Conservation (phyloP, 2,113 vertebrate species). For the Apteryx owenii region DNA sequence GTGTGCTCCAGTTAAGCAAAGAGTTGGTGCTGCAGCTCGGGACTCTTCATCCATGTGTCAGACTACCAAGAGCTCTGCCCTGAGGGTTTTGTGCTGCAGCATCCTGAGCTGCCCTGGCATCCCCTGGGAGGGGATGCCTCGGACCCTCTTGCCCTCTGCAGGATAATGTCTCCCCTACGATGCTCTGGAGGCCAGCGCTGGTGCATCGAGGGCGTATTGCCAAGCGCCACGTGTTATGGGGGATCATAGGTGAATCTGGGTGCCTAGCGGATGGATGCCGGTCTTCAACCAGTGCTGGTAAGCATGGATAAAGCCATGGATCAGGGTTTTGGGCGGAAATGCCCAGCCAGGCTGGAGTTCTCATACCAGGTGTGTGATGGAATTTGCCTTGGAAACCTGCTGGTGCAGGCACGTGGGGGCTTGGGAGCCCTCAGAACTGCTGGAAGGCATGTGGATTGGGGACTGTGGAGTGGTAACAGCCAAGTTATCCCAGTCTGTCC, state of each 20-base stretch:
- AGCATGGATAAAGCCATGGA: neutral
- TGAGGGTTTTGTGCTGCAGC: no score
- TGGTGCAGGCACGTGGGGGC: rapidly evolving
- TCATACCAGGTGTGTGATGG: neutral
- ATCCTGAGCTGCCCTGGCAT: neutral
- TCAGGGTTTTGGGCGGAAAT: neutral
- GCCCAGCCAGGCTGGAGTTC: neutral
- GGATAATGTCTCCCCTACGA: neutral
- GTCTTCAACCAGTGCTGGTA: neutral
- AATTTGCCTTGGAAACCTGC: neutral
- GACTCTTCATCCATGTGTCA: neutral
- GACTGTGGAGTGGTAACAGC: neutral
- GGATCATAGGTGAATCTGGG: neutral
- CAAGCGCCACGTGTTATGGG: neutral
- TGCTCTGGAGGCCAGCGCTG: neutral
- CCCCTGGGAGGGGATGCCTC: neutral
- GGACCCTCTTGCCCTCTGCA: neutral
- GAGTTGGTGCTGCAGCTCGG: neutral
- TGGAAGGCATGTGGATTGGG: neutral
- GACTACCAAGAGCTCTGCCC: neutral
- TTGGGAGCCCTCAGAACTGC: neutral
- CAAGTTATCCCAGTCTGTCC: neutral
- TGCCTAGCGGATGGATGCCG: rapidly evolving
- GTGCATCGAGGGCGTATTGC: no score
- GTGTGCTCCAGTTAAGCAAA: neutral